Percentiles rank a stretch among this genome's conserved stretches.
Evolutionary conservation across 2,888 invertebrate genomes (phyloP).

Genomic region (Apamea anceps): DNA sequence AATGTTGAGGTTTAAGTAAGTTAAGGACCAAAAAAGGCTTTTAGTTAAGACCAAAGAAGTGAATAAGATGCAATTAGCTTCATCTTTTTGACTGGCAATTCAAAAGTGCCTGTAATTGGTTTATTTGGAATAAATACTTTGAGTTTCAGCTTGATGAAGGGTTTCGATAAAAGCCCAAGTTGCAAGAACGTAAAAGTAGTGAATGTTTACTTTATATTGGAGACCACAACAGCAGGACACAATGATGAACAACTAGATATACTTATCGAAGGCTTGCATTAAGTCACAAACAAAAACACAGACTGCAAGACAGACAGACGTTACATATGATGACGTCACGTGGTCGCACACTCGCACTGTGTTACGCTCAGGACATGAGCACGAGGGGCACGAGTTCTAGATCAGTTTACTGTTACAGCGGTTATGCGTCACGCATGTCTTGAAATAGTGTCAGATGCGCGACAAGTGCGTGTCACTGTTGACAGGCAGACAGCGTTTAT

Average conservation of each 20-base stretch:
- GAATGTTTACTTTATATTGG: not conserved
- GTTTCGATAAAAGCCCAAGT: not conserved
- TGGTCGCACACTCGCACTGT: not conserved
- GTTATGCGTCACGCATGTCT: constrained; percentile 62
- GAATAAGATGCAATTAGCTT: too few species aligned
- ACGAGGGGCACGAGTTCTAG: constrained; percentile 29
- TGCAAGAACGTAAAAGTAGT: not conserved
- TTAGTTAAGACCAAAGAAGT: not conserved
- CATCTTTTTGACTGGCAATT: too few species aligned
- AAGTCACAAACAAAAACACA: not conserved
- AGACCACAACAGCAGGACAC: not conserved
- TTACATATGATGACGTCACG: constrained; percentile 34
- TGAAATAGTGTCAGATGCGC: constrained; percentile 39
- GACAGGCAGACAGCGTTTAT: not conserved
- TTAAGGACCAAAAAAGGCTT: not conserved
- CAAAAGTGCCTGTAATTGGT: too few species aligned
- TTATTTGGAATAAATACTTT: too few species aligned
- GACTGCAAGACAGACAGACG: not conserved
- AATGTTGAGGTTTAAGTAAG: not conserved
- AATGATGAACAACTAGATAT: not conserved
- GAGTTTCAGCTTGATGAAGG: not conserved
- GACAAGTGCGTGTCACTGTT: constrained; percentile 33
- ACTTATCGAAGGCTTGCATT: not conserved
- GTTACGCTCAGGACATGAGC: constrained; percentile 2
- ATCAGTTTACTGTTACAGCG: constrained; percentile 62